Percentiles rank a stretch among this genome's conserved stretches.
These are phyloP conservation scores for Anoncus sp. DNA, from an alignment of 2,888 invertebrate species.

Conservation along the genomic window DNA sequence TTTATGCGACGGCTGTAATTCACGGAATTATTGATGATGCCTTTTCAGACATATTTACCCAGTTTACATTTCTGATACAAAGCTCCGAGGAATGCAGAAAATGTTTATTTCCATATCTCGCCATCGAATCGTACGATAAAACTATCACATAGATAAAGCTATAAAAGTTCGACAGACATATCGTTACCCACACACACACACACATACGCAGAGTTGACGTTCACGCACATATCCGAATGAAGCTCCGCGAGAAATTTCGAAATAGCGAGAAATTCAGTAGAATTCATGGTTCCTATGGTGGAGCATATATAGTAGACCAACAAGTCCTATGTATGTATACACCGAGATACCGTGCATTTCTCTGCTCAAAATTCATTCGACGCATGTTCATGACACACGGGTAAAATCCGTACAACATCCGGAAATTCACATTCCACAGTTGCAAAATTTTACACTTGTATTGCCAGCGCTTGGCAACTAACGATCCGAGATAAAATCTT, in stretches of 20 bases:
- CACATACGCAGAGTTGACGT: too few relatives aligned
- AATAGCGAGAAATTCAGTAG: constrained; percentile 23
- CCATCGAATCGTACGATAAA: too few relatives aligned
- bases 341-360: neutral
- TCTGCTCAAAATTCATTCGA: constrained; percentile 31
- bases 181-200: too few relatives aligned
- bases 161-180: too few relatives aligned
- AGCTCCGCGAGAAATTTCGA: constrained; percentile 9
- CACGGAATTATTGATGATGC: too few relatives aligned
- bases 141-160: too few relatives aligned
- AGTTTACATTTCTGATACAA: too few relatives aligned
- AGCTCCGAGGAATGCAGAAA: too few relatives aligned
- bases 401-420: constrained; percentile 36
- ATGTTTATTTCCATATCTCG: too few relatives aligned
- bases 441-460: constrained; percentile 36
- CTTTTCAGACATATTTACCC: too few relatives aligned
- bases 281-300: constrained; percentile 9
- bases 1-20: too few relatives aligned
- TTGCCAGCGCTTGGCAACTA: constrained; percentile 38
- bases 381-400: constrained; percentile 47
- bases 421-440: constrained; percentile 49
- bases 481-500: constrained; percentile 36
- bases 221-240: neutral
- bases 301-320: neutral
- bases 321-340: neutral